Evolutionary conservation across 2,113 vertebrate species (phyloP).

Genomic region (Passer montanus): DNA sequence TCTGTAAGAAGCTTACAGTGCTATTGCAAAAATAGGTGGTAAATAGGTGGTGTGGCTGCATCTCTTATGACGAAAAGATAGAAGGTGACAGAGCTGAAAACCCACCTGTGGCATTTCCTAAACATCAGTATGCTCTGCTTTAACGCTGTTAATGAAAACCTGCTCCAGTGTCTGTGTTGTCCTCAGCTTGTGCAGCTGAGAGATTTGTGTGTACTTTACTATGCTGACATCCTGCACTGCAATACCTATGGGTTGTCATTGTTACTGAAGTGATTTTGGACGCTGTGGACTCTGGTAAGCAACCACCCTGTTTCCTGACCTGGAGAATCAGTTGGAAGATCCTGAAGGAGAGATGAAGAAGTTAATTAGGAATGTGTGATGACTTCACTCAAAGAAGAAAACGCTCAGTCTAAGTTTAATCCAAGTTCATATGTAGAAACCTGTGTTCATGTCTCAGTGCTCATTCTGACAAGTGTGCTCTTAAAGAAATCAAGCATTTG

Average conservation of each 20-base stretch:
- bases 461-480: background rate
- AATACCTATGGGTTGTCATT: background rate
- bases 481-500: background rate
- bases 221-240: fast-evolving
- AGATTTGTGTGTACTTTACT: fast-evolving
- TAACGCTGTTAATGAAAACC: background rate
- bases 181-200: background rate
- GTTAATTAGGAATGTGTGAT: background rate
- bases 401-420: background rate
- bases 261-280: background rate
- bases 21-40: background rate
- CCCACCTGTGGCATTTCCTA: background rate
- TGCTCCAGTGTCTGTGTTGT: background rate
- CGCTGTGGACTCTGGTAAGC: background rate
- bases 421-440: fast-evolving
- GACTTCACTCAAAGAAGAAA: background rate
- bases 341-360: background rate
- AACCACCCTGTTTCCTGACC: background rate
- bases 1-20: background rate
- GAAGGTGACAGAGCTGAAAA: background rate
- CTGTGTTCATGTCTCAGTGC: fast-evolving
- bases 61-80: background rate
- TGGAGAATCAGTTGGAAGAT: background rate
- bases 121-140: background rate
- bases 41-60: background rate